Percentiles rank a stretch among this genome's conserved stretches.
Evolutionary conservation across 2,797 vertebrate genomes (phyloP).

Genomic region (Danio jaintianensis): DNA sequence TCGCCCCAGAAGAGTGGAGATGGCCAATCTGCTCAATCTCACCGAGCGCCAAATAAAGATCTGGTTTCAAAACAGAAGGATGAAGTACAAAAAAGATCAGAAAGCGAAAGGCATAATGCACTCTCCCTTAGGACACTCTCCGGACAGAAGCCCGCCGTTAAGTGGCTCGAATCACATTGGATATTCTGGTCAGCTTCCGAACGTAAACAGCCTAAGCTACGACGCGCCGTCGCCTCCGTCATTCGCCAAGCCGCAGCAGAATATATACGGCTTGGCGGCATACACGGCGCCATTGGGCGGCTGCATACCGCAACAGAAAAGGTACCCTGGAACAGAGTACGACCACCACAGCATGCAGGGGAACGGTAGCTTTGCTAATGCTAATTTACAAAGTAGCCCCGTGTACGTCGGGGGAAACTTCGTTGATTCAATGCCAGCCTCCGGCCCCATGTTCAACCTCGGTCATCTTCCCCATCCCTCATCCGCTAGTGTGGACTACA

Average conservation of each 20-base stretch:
- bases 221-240: slow-evolving; percentile 95
- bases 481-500: slow-evolving; percentile 99
- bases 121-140: slow-evolving; percentile 95
- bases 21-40: slow-evolving; percentile 97
- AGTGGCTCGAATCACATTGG: slow-evolving; percentile 92
- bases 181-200: slow-evolving; percentile 93
- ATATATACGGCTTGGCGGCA: slow-evolving; percentile 97
- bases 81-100: slow-evolving; percentile 99
- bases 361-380: slow-evolving; percentile 90
- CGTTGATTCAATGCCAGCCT: slow-evolving; percentile 99
- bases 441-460: slow-evolving; percentile 98
- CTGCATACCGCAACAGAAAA: slow-evolving; percentile 97
- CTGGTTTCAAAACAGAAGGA: slow-evolving; percentile 99
- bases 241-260: slow-evolving; percentile 97
- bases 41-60: slow-evolving; percentile 99
- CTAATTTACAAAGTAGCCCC: slow-evolving; percentile 97
- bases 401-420: slow-evolving; percentile 99
- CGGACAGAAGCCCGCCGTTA: slow-evolving; percentile 94
- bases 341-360: slow-evolving; percentile 96
- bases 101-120: slow-evolving; percentile 98
- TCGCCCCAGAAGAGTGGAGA: slow-evolving; percentile 95
- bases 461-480: slow-evolving; percentile 98
- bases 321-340: slow-evolving; percentile 95
- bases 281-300: slow-evolving; percentile 97
- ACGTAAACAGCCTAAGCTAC: slow-evolving; percentile 90